Base-by-base conservation (phyloP, 2,888 invertebrate species). In the Limnephilus lunatus region DNA sequence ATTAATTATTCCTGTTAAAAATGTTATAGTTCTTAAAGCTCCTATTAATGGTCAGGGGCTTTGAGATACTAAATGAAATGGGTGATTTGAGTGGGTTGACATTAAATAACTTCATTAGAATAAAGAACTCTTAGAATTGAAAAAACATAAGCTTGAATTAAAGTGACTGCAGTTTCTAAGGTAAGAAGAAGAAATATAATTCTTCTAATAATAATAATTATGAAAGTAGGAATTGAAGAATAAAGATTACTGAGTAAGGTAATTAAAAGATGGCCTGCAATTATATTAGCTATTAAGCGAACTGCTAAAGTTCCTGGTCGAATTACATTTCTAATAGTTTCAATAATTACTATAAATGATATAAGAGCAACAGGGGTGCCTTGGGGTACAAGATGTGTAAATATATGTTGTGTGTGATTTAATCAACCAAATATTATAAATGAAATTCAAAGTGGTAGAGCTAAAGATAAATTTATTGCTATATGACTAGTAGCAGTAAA, bases 121-220 rank as follows among this genome's bases (percentile, higher is more conserved):
- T 97, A 97, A 94, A 97, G 94, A 25, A 97, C 97, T 95, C 96
- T 96, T 96, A 97, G 94, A 94, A 97, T 96, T 83, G 97, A 95
- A 95, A 97, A 97, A 93, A 97, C 97, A 95, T 97, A 97, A 1
- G 97, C 95, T 96, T 97, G 97, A 96, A 97, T 94, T 97, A 95
- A 3, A 0, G 48, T 48, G 3, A 48, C 48, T 15, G 48, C 14
- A 48, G 48, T 15, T 48, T 48, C 48, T 14, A 48, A 3, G 3
- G 48, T 48, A 14, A 48, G 12, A 48, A 48, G 48, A 3, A 48
- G 48, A 15, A 48, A 48, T 15, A 48, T 48, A 15, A 48, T 4
- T 15, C 48, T 48, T 3, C 48, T 48, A 48, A 48, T 48, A 3
- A 48, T 2, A 15, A 48, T 15, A 15, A 48, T 48, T 48, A 48